Evolutionary conservation across 2,888 invertebrate species (phyloP), one percentile per base, ranked within the genome.

Genomic region (Hedychridium roseum): DNA sequence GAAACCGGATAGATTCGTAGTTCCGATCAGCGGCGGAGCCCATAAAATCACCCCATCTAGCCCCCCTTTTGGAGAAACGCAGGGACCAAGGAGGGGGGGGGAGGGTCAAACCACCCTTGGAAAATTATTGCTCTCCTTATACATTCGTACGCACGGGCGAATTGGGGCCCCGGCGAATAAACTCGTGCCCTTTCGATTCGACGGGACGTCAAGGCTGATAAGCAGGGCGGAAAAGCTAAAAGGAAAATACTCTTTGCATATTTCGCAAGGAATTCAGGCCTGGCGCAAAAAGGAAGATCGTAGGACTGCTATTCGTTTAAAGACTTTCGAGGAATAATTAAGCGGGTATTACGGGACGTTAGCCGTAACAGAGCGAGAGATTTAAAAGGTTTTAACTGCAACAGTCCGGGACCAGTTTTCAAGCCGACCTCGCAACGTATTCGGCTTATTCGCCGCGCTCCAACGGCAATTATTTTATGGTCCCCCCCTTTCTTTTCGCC

Each of bases 41-140:
- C 73, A 74, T 76, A 73, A 75, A 76, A 67, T 74, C 70, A 74
- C 76, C 74, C 68, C 57, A 57, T 53, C 62, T 56, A 62, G 56
- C 53, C 48, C 44, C 50, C 59, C 57, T 59, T 51, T 57, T 54
- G 39, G 54, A 44, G 53, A 37, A 43, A 43, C 39, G 16, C 32
- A 44, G 28, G 18, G 18, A 11, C 31, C 11, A 7, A n/a, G 31
- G 41, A 28, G 30, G 12, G 17, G 28, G 28, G 5, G 9, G 41
- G 39, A 47, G 41, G 21, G 43, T 41, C 31, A 40, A 38, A 43
- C 40, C 40, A 45, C 60, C 59, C 59, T 51, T n/a, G 66, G 62
- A 68, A 73, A 76, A 76, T 76, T 76, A 76, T 76, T 73, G 71
- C 74, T 73, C 71, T 70, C 60, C 71, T 77, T 75, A 73, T 73